phyloP scores from a whole-genome alignment of 2,888 invertebrate species.

The Macrosiphum euphorbiae region DNA sequence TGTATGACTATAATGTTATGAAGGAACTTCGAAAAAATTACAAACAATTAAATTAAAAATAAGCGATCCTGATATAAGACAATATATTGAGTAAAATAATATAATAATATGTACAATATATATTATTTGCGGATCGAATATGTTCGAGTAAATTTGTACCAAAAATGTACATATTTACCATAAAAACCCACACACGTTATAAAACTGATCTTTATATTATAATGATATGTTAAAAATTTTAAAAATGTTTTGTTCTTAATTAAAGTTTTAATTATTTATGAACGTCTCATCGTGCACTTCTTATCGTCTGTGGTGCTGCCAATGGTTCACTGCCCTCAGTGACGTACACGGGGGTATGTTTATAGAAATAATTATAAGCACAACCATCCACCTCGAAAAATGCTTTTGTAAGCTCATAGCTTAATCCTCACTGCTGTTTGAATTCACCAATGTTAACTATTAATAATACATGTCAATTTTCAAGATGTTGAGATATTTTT shows the following conservation, averaged over 20 bases:
- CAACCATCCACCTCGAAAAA: background rate
- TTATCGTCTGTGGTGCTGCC: background rate
- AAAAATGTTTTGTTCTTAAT: background rate
- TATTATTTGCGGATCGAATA: background rate
- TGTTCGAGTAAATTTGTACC: background rate
- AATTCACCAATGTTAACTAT: background rate
- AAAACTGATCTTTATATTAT: too few relatives aligned
- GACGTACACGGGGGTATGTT: background rate
- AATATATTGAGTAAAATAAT: background rate
- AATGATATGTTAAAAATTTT: background rate
- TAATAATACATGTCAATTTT: background rate
- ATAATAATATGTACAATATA: background rate
- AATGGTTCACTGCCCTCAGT: background rate
- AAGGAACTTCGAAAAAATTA: background rate
- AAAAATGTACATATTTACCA: background rate
- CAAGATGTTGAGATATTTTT: background rate
- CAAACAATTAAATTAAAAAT: background rate
- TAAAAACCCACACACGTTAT: background rate
- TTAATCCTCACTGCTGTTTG: background rate
- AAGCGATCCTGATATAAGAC: background rate
- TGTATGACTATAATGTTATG: background rate
- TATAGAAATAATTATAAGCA: background rate
- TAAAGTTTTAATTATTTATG: background rate
- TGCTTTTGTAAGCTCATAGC: background rate
- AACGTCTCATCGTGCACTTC: too few relatives aligned